Conservation (phyloP, 2,113 vertebrate genomes). For the Pseudois nayaur region DNA sequence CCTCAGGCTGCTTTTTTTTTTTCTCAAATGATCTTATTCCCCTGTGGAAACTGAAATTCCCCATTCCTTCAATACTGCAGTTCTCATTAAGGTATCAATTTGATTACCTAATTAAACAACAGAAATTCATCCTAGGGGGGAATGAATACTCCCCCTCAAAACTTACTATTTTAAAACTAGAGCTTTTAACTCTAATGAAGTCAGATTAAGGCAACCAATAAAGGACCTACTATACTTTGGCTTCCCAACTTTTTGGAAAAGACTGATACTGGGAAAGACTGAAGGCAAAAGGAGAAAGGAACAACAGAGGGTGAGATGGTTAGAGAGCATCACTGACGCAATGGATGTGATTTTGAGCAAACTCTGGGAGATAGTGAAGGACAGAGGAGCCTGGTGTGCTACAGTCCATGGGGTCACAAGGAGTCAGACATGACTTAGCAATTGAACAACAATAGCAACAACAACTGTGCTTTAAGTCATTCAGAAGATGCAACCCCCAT, state of each 20-base stretch:
- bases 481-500: neutral
- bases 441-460: neutral
- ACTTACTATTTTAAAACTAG: constrained; percentile 1
- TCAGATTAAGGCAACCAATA: neutral
- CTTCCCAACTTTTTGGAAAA: neutral
- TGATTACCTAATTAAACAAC: constrained; percentile 33
- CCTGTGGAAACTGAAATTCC: constrained; percentile 14
- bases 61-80: neutral
- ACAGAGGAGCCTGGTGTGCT: neutral
- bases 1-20: neutral
- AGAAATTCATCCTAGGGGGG: neutral
- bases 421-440: neutral
- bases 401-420: neutral
- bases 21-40: neutral
- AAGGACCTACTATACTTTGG: neutral
- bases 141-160: neutral
- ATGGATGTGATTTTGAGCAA: neutral
- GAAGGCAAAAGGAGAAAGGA: neutral
- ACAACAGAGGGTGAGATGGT: neutral
- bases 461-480: neutral
- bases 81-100: constrained; percentile 34
- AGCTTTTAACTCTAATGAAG: neutral
- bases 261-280: neutral
- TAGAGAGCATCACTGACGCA: neutral
- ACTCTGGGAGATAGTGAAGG: neutral